phyloP scores from a whole-genome alignment of 2,113 vertebrate genomes.

The Grammatotria lemairii region DNA sequence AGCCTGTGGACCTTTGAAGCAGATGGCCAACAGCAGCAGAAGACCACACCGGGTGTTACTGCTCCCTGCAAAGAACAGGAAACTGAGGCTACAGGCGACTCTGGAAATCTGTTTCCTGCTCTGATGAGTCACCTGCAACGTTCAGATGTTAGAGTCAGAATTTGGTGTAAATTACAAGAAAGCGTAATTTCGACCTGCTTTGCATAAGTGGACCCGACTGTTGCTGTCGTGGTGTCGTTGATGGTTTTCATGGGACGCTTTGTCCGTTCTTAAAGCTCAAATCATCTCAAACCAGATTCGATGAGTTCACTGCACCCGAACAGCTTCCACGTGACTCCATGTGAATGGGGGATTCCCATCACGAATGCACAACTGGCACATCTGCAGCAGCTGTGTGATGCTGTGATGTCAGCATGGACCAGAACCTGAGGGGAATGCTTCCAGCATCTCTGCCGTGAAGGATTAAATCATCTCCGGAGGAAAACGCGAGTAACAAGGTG shows the following conservation, averaged over 20 bases:
- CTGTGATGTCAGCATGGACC: not conserved
- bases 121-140: not conserved
- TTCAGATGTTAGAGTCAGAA: not conserved
- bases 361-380: not conserved
- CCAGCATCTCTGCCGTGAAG: not conserved
- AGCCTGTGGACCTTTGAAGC: not conserved
- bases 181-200: not conserved
- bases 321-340: not conserved
- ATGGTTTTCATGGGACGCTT: not conserved
- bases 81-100: not conserved
- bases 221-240: rapidly evolving
- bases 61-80: not conserved
- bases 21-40: not conserved
- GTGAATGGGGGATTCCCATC: not conserved
- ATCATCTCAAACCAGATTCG: not conserved
- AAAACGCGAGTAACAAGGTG: not conserved
- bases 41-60: not conserved
- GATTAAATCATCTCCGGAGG: not conserved
- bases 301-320: not conserved
- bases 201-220: not conserved
- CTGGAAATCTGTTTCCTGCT: not conserved
- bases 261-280: not conserved
- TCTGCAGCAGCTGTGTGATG: not conserved
- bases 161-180: not conserved
- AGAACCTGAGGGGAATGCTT: not conserved